Percentiles rank a stretch among this genome's conserved stretches.
Conservation (phyloP, 2,113 vertebrate genomes). For the Cyrtonyx montezumae region DNA sequence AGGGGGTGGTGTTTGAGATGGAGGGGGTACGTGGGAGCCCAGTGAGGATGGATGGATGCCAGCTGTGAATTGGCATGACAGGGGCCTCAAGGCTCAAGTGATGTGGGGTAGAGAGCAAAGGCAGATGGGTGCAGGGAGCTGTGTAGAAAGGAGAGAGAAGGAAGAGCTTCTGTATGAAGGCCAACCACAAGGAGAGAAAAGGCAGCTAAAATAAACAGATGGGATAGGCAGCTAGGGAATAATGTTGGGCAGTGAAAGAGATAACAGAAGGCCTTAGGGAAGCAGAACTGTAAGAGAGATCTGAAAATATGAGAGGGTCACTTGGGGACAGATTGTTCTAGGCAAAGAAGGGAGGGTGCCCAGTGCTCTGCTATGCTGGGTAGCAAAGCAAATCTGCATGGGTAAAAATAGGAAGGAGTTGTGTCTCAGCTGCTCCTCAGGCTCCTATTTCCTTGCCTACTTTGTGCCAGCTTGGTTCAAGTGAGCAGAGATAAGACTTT, state of each 20-base stretch:
- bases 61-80: neutral
- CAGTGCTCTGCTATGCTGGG: neutral
- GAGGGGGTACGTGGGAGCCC: neutral
- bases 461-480: neutral
- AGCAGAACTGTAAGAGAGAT: neutral
- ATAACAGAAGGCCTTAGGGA: conserved; percentile 12
- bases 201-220: neutral
- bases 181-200: neutral
- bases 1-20: neutral
- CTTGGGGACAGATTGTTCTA: conserved; percentile 17
- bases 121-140: neutral
- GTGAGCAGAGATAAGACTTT: neutral
- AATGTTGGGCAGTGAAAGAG: neutral
- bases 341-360: conserved; percentile 12
- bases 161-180: neutral
- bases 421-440: neutral
- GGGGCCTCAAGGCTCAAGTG: neutral
- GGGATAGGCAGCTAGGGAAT: neutral
- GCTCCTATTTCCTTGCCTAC: neutral
- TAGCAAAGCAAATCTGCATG: neutral
- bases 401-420: conserved; percentile 34
- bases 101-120: neutral
- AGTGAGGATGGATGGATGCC: neutral
- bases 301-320: neutral
- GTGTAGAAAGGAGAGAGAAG: neutral